Evolutionary conservation across 1,140 invertebrate genomes (phyloP).

Genomic region (Drosophila parabipectinata): DNA sequence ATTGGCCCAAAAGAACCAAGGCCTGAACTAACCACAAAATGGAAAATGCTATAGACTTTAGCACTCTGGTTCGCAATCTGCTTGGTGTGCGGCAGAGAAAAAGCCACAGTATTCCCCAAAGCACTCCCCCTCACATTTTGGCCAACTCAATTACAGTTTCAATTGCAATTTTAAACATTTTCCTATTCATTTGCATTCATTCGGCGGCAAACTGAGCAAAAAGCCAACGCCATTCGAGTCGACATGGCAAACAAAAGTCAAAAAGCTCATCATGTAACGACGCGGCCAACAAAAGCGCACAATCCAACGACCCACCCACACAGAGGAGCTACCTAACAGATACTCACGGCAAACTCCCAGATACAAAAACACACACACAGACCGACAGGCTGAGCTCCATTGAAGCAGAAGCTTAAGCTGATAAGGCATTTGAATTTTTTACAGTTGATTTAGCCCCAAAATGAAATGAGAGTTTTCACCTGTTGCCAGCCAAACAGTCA

Average conservation of each 20-base stretch:
- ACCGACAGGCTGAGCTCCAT: slow-evolving; percentile 39
- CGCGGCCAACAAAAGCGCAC: slow-evolving; percentile 22
- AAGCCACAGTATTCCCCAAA: slow-evolving; percentile 3
- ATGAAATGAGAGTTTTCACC: slow-evolving; percentile 56
- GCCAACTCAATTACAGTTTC: slow-evolving; percentile 61
- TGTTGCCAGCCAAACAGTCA: slow-evolving; percentile 30
- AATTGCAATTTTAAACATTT: slow-evolving; percentile 66
- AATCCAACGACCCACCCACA: neutral
- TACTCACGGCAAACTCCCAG: slow-evolving; percentile 4
- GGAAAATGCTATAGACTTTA: slow-evolving; percentile 26
- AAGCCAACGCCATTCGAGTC: slow-evolving; percentile 14
- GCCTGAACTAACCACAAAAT: slow-evolving; percentile 45
- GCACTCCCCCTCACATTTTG: slow-evolving; percentile 12
- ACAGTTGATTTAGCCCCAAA: slow-evolving; percentile 63
- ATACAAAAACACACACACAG: slow-evolving; percentile 5
- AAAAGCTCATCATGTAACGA: slow-evolving; percentile 39
- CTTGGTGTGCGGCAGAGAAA: slow-evolving; percentile 3
- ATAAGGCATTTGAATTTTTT: slow-evolving; percentile 67
- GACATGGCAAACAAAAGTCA: slow-evolving; percentile 45
- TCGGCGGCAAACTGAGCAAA: slow-evolving; percentile 27
- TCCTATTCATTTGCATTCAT: slow-evolving; percentile 65
- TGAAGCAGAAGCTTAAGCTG: slow-evolving; percentile 62
- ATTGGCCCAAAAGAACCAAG: neutral
- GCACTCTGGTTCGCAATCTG: slow-evolving; percentile 8
- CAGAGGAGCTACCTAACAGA: slow-evolving; percentile 19